These are phyloP conservation scores for Nemotelus pantherinus DNA, from an alignment of 2,888 invertebrate genomes.

Conservation along the genomic window DNA sequence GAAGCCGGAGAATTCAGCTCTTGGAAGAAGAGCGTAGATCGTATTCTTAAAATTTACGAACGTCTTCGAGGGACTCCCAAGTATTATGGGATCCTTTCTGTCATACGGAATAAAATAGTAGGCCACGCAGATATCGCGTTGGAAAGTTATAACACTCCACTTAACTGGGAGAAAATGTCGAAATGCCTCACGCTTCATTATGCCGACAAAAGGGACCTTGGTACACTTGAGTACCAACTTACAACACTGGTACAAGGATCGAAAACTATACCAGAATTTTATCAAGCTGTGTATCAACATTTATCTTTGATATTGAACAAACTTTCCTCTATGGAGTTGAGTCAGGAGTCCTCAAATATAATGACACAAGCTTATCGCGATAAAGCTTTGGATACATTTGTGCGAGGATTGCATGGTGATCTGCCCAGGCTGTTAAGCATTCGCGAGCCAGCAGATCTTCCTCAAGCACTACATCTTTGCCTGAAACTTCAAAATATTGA, in stretches of 20 bases:
- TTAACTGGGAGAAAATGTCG: constrained; percentile 45
- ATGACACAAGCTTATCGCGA: constrained; percentile 41
- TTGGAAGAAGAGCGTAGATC: constrained; percentile 22
- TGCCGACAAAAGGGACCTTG: constrained; percentile 44
- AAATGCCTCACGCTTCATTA: constrained; percentile 47
- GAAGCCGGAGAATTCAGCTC: constrained; percentile 33
- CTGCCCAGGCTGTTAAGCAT: constrained; percentile 38
- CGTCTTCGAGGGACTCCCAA: constrained; percentile 13
- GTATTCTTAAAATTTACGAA: constrained; percentile 19
- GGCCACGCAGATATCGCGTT: constrained; percentile 45
- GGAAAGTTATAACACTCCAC: constrained; percentile 41
- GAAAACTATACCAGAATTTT: constrained; percentile 40
- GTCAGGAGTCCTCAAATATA: constrained; percentile 16
- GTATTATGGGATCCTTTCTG: constrained; percentile 24
- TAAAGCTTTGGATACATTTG: constrained; percentile 46
- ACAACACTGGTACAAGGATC: constrained; percentile 41
- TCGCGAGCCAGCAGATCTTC: constrained; percentile 39
- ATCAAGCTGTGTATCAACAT: constrained; percentile 42
- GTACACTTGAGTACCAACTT: constrained; percentile 43
- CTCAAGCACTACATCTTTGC: constrained; percentile 41
- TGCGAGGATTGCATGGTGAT: constrained; percentile 38
- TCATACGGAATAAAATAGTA: constrained; percentile 48
- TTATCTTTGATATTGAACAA: constrained; percentile 38
- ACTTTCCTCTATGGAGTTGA: constrained; percentile 36
- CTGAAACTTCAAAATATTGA: background rate